A percentile compares a stretch with the other conserved stretches of the same genome.
Evolutionary conservation across 2,797 vertebrate species (phyloP).

Genomic region (Phoeniculus purpureus): DNA sequence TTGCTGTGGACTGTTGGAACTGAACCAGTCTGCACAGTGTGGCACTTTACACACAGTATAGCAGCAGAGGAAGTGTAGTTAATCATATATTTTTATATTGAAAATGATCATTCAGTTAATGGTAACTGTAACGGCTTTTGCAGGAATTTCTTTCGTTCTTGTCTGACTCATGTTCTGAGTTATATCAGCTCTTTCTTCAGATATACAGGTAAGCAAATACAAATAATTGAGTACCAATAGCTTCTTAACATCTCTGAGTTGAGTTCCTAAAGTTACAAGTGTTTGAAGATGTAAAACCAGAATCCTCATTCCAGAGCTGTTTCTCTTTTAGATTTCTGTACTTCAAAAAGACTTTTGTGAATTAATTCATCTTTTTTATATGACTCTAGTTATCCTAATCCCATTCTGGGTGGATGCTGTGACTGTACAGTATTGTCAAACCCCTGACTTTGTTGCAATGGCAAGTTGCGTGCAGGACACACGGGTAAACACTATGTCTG

Average conservation of each 20-base stretch:
- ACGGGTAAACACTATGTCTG: neutral
- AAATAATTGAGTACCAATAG: neutral
- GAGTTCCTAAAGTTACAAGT: neutral
- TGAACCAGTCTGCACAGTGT: neutral
- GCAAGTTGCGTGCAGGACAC: neutral
- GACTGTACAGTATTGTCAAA: neutral
- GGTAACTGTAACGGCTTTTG: slow-evolving; percentile 13
- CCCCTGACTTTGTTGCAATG: neutral
- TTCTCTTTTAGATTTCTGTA: neutral
- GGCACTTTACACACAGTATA: neutral
- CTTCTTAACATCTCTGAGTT: neutral
- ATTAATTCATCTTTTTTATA: neutral
- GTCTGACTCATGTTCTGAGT: slow-evolving; percentile 78
- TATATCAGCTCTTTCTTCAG: slow-evolving; percentile 90
- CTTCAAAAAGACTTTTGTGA: neutral
- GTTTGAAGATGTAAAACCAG: neutral
- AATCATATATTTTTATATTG: neutral
- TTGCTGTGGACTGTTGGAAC: neutral
- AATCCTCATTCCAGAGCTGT: neutral
- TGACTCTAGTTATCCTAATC: neutral
- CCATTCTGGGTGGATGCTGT: neutral
- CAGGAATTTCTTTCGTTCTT: slow-evolving; percentile 92
- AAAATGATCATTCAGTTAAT: neutral
- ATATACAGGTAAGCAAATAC: slow-evolving; percentile 83
- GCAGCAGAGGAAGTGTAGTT: neutral